Conservation (phyloP, 2,888 invertebrate species). For the Fissipunctia ypsillon region DNA sequence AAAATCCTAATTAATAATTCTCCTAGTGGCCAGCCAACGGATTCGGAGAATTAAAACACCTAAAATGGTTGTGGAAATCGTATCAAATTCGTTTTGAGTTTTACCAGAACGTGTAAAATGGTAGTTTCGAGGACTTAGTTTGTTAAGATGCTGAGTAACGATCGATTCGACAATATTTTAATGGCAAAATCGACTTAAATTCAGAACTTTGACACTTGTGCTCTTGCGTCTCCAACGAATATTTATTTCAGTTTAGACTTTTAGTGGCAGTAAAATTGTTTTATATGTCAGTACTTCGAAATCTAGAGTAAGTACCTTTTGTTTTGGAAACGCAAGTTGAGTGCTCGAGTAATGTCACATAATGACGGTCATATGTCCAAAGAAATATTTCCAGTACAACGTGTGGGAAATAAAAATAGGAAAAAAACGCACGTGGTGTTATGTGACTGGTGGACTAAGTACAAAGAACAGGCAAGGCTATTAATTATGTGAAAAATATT, state of each 20-base stretch:
- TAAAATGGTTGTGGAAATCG: conserved; percentile 8
- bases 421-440: conserved; percentile 56
- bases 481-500: conserved; percentile 27
- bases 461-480: conserved; percentile 10
- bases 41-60: conserved; percentile 32
- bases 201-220: conserved; percentile 17
- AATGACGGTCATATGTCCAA: conserved; percentile 65
- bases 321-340: conserved; percentile 57
- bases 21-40: background rate
- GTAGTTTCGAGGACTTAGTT: background rate
- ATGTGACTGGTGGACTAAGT: conserved; percentile 34
- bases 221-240: conserved; percentile 21
- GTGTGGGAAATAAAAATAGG: conserved; percentile 71
- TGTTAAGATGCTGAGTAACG: background rate
- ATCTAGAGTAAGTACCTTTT: conserved; percentile 47
- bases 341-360: conserved; percentile 65
- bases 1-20: conserved; percentile 41
- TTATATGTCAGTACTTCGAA: conserved; percentile 18
- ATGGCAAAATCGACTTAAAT: conserved; percentile 6
- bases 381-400: conserved; percentile 60
- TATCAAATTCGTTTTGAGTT: conserved; percentile 9
- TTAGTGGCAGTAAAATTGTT: conserved; percentile 37
- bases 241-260: conserved; percentile 33
- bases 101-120: background rate
- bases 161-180: conserved; percentile 15